A percentile compares a stretch with the other conserved stretches of the same genome.
These are phyloP conservation scores for Pteropus rufus DNA, from an alignment of 2,797 vertebrate species.

Conservation along the genomic window DNA sequence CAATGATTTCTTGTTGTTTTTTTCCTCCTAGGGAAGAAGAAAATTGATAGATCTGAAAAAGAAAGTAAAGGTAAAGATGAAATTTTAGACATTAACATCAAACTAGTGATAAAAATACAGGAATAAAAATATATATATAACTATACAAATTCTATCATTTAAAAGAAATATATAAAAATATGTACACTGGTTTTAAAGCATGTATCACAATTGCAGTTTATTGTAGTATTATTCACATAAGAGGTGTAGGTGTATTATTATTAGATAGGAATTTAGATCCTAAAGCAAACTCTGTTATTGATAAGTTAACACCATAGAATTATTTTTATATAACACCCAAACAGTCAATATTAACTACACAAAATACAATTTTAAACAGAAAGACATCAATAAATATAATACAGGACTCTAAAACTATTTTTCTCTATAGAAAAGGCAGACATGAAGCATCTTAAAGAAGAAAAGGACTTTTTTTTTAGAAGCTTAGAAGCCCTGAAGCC, in stretches of 20 bases:
- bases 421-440: conserved; percentile 66
- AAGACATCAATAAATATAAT: not conserved
- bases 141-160: not conserved
- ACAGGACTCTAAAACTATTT: not conserved
- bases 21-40: conserved; percentile 74
- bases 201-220: not conserved
- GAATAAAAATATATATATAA: not conserved
- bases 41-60: conserved; percentile 71
- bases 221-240: not conserved
- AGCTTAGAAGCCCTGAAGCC: not conserved
- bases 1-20: not conserved
- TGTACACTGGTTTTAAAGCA: not conserved
- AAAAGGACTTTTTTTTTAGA: conserved; percentile 64
- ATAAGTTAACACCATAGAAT: not conserved
- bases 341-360: not conserved
- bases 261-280: not conserved
- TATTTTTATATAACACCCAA: not conserved
- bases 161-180: not conserved
- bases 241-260: not conserved
- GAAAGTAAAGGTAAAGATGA: conserved; percentile 78
- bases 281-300: not conserved
- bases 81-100: not conserved
- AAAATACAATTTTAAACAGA: not conserved
- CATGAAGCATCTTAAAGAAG: conserved; percentile 70
- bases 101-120: not conserved